phyloP scores from a whole-genome alignment of 2,888 invertebrate species.

The Mamestra brassicae region DNA sequence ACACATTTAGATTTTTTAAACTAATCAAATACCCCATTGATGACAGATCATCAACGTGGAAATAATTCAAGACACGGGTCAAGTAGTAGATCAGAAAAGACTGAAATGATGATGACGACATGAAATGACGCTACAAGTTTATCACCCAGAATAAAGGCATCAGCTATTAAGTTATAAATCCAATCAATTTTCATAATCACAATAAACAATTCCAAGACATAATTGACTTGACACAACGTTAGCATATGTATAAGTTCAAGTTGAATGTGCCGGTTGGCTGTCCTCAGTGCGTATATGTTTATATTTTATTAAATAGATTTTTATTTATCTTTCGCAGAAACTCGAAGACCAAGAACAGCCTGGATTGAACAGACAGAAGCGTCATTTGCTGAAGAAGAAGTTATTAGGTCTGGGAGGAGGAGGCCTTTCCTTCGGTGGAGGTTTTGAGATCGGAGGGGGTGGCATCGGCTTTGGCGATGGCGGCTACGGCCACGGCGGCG shows the following conservation, averaged over 20 bases:
- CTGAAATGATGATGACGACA: background rate
- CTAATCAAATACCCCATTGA: too few species aligned
- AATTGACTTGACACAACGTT: conserved; percentile 1
- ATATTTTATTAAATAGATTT: background rate
- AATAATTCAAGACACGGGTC: background rate
- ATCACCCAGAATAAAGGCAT: background rate
- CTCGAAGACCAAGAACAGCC: conserved; percentile 82
- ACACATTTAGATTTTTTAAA: too few species aligned
- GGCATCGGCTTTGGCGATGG: conserved; percentile 54
- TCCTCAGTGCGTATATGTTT: background rate
- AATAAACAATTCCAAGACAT: conserved; percentile 20
- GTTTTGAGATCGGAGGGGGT: conserved; percentile 62
- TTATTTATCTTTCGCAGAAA: conserved; percentile 75
- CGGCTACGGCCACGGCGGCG: conserved; percentile 67
- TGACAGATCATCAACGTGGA: background rate
- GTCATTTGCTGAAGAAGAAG: conserved; percentile 73
- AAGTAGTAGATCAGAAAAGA: background rate
- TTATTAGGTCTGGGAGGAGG: conserved; percentile 68
- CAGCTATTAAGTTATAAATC: conserved; percentile 10
- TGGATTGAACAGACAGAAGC: conserved; percentile 78
- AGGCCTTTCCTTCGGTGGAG: conserved; percentile 68
- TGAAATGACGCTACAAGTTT: background rate
- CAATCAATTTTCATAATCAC: conserved; percentile 22
- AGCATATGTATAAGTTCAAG: conserved; percentile 41
- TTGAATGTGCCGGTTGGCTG: conserved; percentile 16